Evolutionary conservation across 2,888 invertebrate genomes (phyloP).

Genomic region (Cheilosia pagana): DNA sequence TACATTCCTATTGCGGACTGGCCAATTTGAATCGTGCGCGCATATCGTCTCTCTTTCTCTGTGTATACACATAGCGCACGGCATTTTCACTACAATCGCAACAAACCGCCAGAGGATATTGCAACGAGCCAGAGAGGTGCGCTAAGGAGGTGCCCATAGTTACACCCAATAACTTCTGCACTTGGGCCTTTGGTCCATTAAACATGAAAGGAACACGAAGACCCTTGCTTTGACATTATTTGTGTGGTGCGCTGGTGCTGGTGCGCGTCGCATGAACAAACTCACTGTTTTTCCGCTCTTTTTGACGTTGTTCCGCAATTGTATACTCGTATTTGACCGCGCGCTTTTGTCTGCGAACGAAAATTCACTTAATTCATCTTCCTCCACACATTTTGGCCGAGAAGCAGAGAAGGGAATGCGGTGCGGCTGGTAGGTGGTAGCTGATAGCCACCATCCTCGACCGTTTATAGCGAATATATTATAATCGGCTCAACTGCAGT

Average conservation of each 20-base stretch:
- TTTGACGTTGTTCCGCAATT: constrained; percentile 41
- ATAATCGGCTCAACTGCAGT: constrained; percentile 51
- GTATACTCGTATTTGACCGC: constrained; percentile 58
- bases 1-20: constrained; percentile 38
- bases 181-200: constrained; percentile 73
- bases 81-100: constrained; percentile 47
- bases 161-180: constrained; percentile 75
- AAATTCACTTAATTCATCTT: constrained; percentile 75
- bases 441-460: constrained; percentile 52
- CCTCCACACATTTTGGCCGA: constrained; percentile 41
- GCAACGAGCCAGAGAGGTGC: constrained; percentile 52
- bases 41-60: constrained; percentile 35
- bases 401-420: constrained; percentile 28
- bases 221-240: constrained; percentile 74
- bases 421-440: neutral
- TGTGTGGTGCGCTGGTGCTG: constrained; percentile 19
- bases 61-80: constrained; percentile 44
- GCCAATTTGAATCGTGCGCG: constrained; percentile 56
- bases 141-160: constrained; percentile 73
- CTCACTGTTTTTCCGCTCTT: constrained; percentile 36
- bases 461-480: constrained; percentile 70
- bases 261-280: constrained; percentile 46
- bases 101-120: constrained; percentile 50
- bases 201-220: constrained; percentile 74
- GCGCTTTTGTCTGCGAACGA: constrained; percentile 48